Base-by-base conservation (phyloP, 2,113 vertebrate genomes). In the Apodemus sylvaticus region DNA sequence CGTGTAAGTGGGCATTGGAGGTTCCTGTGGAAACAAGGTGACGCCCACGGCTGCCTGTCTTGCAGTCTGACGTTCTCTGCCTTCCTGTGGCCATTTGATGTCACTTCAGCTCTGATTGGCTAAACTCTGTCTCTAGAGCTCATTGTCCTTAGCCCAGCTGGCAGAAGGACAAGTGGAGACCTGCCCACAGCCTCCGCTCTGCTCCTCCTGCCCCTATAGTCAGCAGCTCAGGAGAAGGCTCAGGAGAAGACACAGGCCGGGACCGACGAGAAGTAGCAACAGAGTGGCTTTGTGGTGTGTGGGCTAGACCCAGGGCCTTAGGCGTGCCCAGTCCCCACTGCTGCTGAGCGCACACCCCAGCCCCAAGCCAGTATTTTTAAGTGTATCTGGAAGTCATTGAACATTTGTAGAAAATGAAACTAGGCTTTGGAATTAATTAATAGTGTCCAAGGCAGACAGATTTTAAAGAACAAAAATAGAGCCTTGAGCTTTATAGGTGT, bases 321-420 rank as follows among this genome's bases (percentile, higher is more conserved):
- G 0, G 4, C 4, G 16, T 60, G 51, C 64, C 45, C 39, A 24
- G 48, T 8, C 14, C 12, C 36, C 12, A 17, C 1, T 83, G 14
- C 66, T 7, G 26, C 11, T 26, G 66, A 74, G 82, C 53, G 2
- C 7, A 5, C 1, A 16, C 24, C 12, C 7, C 13, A 85, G 39
- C 8, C 20, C 42, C 64, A 53, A 2, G 4, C 36, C 60, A 91
- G 62, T 82, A 48, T 71, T 86, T 90, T 87, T 31, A 62, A 90
- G 24, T 92, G 9, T 39, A 76, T 71, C 62, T 94, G 14, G 66
- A 58, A 48, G 51, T 96, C 19, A 55, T 66, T 87, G 20, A 62
- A 83, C 29, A 31, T 34, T 68, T 66, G 24, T 48, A 24, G 94
- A 78, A 95, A 93, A 60, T 66, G 66, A 96, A 92, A 34, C 1